phyloP scores from a whole-genome alignment of 2,113 vertebrate genomes.

The Chloebia gouldiae region DNA sequence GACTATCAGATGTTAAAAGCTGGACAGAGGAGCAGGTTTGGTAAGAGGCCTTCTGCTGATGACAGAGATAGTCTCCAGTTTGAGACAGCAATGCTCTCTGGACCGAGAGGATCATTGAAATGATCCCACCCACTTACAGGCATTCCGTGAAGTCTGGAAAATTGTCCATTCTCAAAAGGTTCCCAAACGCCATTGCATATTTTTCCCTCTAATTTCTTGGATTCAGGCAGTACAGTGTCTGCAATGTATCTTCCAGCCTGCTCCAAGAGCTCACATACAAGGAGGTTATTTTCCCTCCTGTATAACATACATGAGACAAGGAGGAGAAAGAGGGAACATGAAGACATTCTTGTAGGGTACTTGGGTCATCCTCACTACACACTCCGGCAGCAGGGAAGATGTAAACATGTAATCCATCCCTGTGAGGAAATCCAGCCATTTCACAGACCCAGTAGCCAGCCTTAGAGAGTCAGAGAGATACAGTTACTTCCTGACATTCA shows the following conservation, averaged over 20 bases:
- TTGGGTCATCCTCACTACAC: neutral
- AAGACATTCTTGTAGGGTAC: neutral
- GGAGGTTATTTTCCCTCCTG: neutral
- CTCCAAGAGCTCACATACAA: neutral
- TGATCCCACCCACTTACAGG: neutral
- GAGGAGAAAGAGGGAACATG: neutral
- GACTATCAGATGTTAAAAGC: neutral
- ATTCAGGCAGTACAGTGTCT: neutral
- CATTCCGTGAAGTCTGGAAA: constrained; percentile 5
- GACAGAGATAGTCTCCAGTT: neutral
- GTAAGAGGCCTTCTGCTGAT: neutral
- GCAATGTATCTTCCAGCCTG: neutral
- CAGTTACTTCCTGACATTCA: constrained; percentile 66
- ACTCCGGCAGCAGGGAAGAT: neutral
- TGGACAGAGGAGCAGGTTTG: neutral
- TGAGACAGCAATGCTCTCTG: neutral
- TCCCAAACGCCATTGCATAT: neutral
- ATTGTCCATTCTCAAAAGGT: neutral
- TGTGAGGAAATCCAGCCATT: constrained; percentile 50
- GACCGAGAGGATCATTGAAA: neutral
- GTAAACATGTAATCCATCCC: constrained; percentile 56
- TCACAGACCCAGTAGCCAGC: constrained; percentile 30
- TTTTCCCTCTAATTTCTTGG: neutral
- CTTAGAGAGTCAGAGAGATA: constrained; percentile 21
- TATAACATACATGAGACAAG: neutral